These are phyloP conservation scores for Ligdia adustata DNA, from an alignment of 2,888 invertebrate species.

Conservation along the genomic window DNA sequence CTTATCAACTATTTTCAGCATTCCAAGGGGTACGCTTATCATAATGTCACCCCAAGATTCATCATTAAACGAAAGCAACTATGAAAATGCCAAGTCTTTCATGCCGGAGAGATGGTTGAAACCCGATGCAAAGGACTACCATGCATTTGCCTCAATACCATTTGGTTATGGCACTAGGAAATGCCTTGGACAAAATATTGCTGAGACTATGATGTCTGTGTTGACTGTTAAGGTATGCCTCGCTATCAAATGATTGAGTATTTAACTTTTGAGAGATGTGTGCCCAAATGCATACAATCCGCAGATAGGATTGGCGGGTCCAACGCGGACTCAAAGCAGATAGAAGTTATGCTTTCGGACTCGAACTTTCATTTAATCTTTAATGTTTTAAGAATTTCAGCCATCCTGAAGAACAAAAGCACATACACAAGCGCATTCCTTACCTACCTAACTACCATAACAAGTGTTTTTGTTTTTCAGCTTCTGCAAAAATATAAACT, in stretches of 20 bases:
- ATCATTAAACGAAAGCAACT: conserved; percentile 85
- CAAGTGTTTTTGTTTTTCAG: conserved; percentile 62
- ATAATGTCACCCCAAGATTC: conserved; percentile 87
- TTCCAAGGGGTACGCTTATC: conserved; percentile 84
- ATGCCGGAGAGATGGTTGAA: conserved; percentile 86
- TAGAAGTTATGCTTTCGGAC: no score
- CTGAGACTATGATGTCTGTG: conserved; percentile 84
- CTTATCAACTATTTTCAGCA: conserved; percentile 51
- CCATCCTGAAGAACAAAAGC: background rate
- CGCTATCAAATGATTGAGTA: no score
- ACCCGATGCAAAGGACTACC: conserved; percentile 63
- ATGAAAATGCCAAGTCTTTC: conserved; percentile 85
- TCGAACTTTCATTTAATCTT: no score
- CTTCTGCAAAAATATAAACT: conserved; percentile 85
- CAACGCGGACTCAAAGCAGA: no score
- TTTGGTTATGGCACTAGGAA: conserved; percentile 86
- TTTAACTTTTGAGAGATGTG: no score
- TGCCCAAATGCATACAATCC: no score
- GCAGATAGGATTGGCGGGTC: no score
- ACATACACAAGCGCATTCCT: background rate
- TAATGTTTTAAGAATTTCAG: no score
- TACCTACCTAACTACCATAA: background rate
- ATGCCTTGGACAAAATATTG: conserved; percentile 85
- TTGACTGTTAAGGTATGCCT: conserved; percentile 80
- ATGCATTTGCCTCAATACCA: conserved; percentile 85